These are phyloP conservation scores for Ctenochaetus hawaiiensis DNA, from an alignment of 2,797 vertebrate species.

Conservation along the genomic window DNA sequence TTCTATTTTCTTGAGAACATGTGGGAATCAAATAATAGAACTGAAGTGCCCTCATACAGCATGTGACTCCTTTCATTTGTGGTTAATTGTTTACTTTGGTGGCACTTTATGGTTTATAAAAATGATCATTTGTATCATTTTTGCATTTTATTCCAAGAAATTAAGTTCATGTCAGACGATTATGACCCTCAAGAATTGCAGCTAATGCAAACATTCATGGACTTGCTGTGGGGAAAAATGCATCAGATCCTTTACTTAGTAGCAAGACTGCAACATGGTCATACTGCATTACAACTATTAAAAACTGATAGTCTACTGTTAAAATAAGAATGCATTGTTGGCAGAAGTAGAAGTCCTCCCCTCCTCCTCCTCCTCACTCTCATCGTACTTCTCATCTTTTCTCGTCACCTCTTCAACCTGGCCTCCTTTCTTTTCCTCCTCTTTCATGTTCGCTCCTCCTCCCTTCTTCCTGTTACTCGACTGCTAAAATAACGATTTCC, in stretches of 20 bases:
- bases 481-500: slow-evolving; percentile 50
- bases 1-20: not conserved
- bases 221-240: too few species aligned
- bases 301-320: too few species aligned
- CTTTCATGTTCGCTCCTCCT: not conserved
- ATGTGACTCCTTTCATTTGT: not conserved
- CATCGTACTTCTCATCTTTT: not conserved
- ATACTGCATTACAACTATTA: too few species aligned
- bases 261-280: too few species aligned
- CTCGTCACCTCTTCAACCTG: not conserved
- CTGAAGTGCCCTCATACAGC: not conserved
- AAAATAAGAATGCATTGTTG: too few species aligned
- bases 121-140: too few species aligned
- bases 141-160: too few species aligned
- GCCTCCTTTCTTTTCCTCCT: not conserved
- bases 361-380: not conserved
- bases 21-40: slow-evolving; percentile 12
- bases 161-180: not conserved
- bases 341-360: not conserved
- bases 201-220: too few species aligned
- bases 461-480: slow-evolving; percentile 35
- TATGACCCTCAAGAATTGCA: too few species aligned
- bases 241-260: too few species aligned
- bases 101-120: too few species aligned
- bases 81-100: too few species aligned